Evolutionary conservation across 2,113 vertebrate genomes (phyloP), one percentile per base, ranked within the genome.

Genomic region (Psammodynastes pulverulentus): DNA sequence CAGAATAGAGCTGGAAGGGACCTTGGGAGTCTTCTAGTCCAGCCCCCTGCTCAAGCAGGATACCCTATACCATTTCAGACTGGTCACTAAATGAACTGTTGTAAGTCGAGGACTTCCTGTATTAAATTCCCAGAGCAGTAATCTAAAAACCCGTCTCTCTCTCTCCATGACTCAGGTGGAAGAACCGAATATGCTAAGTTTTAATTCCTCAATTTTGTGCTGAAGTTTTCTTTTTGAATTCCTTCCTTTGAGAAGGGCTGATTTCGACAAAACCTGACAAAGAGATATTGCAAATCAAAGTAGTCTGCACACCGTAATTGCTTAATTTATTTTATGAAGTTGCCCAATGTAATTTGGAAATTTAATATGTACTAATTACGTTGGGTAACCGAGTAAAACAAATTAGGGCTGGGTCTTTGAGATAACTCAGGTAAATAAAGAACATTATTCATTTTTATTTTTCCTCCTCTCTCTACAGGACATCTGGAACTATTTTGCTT

Each of bases 381-480:
- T 67, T 67, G 62, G 29, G 29, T 67, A 34, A 43, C 92, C 58
- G 91, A 85, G 90, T 93, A 45, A 88, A 34, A 5, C 90, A 89
- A 87, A 91, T 87, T 10, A 34, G 39, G 89, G 94, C 94, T 94
- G 88, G 49, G 24, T 54, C 87, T 86, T 13, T 54, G 5, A 88
- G 94, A 54, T 7, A n/a, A 91, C 92, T 0, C 29, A 86, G 88
- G 12, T 2, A 17, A 4, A 91, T 79, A 85, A 62, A 10, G 58
- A 93, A 39, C 23, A 54, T 94, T 90, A 45, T 91, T n/a, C 12
- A 48, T 86, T 87, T 90, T 45, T 96, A 85, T 96, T 94, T 92
- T 12, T 93, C 34, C 90, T 94, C 54, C 4, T 93, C 26, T 39
- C 93, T 93, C 95, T 92, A 91, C 15, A 97, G 96, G 86, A 93